Evolutionary conservation across 64 coral and sea anemone genomes (phyloP).

Genomic region (Actinia equina): DNA sequence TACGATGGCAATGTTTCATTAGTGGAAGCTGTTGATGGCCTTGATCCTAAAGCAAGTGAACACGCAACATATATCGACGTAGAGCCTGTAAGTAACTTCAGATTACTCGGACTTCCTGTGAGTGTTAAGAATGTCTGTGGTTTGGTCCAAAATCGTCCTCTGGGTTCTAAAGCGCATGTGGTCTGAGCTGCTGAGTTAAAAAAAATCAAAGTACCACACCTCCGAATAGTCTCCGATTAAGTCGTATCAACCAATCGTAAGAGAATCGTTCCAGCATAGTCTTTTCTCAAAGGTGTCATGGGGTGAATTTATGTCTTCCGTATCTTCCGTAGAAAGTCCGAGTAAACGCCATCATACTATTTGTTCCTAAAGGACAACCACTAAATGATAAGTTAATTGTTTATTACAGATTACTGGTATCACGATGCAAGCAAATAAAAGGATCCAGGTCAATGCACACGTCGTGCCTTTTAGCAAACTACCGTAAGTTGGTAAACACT

Average conservation of each 20-base stretch:
- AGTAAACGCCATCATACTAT: neutral
- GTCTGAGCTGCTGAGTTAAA: too few species aligned
- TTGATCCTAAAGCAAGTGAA: constrained; percentile 41
- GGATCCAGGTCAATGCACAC: constrained; percentile 81
- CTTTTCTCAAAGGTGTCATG: too few species aligned
- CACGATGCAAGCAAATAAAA: constrained; percentile 67
- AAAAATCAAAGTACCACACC: too few species aligned
- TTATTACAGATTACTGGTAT: constrained; percentile 24
- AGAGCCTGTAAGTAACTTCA: constrained; percentile 56
- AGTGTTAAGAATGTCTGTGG: too few species aligned
- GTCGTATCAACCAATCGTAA: too few species aligned
- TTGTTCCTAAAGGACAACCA: neutral
- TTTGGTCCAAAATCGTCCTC: too few species aligned
- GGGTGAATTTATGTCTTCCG: too few species aligned
- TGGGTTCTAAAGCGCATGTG: too few species aligned
- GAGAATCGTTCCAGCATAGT: too few species aligned
- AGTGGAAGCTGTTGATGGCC: constrained; percentile 47
- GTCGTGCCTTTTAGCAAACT: constrained; percentile 52
- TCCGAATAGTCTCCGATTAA: too few species aligned
- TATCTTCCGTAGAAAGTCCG: too few species aligned
- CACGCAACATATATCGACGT: constrained; percentile 61
- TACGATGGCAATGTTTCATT: constrained; percentile 61
- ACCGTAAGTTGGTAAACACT: constrained; percentile 28
- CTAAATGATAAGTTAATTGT: neutral
- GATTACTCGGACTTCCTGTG: neutral